Evolutionary conservation across 2,113 vertebrate genomes (phyloP).

Genomic region (Trematocara unimaculatum): DNA sequence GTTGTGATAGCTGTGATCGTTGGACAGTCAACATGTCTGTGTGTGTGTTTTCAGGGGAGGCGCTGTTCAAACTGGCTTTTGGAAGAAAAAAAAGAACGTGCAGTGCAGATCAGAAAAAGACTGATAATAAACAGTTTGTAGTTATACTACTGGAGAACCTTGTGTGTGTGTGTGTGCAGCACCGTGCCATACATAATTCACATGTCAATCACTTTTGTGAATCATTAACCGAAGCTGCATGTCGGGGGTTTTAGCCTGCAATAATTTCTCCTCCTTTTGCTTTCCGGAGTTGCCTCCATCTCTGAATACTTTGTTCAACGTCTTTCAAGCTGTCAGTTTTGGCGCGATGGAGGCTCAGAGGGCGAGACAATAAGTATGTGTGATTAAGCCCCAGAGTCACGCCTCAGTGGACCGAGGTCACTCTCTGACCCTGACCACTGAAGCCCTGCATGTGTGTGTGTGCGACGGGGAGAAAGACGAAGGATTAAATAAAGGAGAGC

Average conservation of each 20-base stretch:
- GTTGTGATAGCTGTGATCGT: not conserved
- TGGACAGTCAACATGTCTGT: not conserved
- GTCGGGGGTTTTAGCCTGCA: not conserved
- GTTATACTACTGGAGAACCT: not conserved
- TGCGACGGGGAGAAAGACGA: not conserved
- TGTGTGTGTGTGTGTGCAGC: not conserved
- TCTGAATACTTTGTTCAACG: not conserved
- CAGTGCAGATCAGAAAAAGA: not conserved
- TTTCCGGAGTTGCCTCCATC: not conserved
- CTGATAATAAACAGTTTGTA: not conserved
- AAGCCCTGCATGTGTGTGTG: not conserved
- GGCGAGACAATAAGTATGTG: constrained; percentile 20
- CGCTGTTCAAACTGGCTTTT: not conserved
- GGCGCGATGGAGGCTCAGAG: constrained; percentile 3
- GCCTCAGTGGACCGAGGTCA: constrained; percentile 22
- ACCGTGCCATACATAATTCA: constrained; percentile 6
- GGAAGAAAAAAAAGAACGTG: not conserved
- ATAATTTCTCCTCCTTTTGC: not conserved
- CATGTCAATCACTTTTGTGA: constrained; percentile 5
- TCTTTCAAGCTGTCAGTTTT: constrained; percentile 10
- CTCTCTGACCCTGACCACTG: constrained; percentile 23
- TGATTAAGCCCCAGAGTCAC: constrained; percentile 32
- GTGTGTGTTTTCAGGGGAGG: not conserved
- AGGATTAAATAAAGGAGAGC: constrained; percentile 16
- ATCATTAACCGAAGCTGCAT: not conserved